A percentile compares a stretch with the other conserved stretches of the same genome.
Evolutionary conservation across 1,140 invertebrate species (phyloP).

Genomic region (Cydia fagiglandana): DNA sequence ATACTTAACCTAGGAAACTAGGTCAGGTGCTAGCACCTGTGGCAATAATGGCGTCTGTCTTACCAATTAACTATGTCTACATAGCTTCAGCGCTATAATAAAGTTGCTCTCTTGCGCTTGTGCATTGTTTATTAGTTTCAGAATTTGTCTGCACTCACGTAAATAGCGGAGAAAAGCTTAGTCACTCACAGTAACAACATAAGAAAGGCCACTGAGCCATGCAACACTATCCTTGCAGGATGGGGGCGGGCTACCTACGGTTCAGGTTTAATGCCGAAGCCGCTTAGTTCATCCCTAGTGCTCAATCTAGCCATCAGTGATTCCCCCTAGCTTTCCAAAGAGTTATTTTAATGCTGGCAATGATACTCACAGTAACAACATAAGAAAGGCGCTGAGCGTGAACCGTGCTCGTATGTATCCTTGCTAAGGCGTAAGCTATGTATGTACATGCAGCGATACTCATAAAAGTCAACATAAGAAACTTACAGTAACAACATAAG

Average conservation of each 20-base stretch:
- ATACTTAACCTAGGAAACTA: conserved; percentile 53
- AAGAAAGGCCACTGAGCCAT: conserved; percentile 83
- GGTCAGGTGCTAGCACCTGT: conserved; percentile 60
- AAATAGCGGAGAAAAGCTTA: no score
- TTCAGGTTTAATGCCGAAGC: conserved; percentile 52
- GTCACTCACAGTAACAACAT: conserved; percentile 50
- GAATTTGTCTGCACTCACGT: not conserved
- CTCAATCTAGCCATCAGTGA: no score
- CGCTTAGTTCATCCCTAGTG: conserved; percentile 35
- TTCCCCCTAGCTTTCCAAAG: no score
- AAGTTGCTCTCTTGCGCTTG: not conserved
- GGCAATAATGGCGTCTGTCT: conserved; percentile 46
- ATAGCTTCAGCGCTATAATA: not conserved
- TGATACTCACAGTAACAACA: conserved; percentile 75
- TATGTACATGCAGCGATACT: no score
- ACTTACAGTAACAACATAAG: conserved; percentile 85
- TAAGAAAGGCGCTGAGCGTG: conserved; percentile 83
- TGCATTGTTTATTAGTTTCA: conserved; percentile 5
- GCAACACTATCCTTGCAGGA: conserved; percentile 85
- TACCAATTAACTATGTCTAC: conserved; percentile 10
- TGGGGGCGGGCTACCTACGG: no score
- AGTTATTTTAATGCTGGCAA: no score
- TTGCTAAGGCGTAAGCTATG: conserved; percentile 54
- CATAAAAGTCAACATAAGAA: no score
- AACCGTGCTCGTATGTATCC: conserved; percentile 85